A percentile compares a stretch with the other conserved stretches of the same genome.
Evolutionary conservation across 2,888 invertebrate species (phyloP).

Genomic region (Mimumesa dahlbomi): DNA sequence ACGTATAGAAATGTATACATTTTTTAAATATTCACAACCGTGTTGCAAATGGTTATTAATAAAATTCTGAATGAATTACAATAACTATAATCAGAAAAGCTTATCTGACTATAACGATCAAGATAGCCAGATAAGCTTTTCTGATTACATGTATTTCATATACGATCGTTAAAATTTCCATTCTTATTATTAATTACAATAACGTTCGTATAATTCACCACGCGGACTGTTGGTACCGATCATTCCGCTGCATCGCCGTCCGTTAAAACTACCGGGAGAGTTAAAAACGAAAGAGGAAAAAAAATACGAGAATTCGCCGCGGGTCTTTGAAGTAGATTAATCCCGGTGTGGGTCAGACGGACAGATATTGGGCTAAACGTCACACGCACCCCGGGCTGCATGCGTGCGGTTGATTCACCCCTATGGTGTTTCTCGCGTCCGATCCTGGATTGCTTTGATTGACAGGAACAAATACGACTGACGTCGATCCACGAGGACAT

Average conservation of each 20-base stretch:
- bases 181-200: too few relatives aligned
- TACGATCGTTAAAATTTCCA: too few relatives aligned
- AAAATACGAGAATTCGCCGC: conserved; percentile 2
- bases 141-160: too few relatives aligned
- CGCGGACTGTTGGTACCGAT: conserved; percentile 17
- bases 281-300: conserved; percentile 12
- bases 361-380: conserved; percentile 64
- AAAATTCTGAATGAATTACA: too few relatives aligned
- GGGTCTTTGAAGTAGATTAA: conserved; percentile 66
- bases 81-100: too few relatives aligned
- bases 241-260: not conserved
- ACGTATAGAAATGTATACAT: too few relatives aligned
- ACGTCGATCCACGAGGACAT: conserved; percentile 52
- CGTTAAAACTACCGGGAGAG: conserved; percentile 12
- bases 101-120: too few relatives aligned
- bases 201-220: not conserved
- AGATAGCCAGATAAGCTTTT: too few relatives aligned
- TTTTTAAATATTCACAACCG: too few relatives aligned
- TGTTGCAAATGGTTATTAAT: too few relatives aligned
- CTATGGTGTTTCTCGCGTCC: conserved; percentile 35
- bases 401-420: conserved; percentile 42
- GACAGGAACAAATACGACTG: conserved; percentile 69
- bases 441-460: conserved; percentile 66
- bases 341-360: conserved; percentile 57
- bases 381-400: conserved; percentile 40